Evolutionary conservation across 2,888 invertebrate species (phyloP), one percentile per base, ranked within the genome.

Genomic region (Cylloceria caligata): DNA sequence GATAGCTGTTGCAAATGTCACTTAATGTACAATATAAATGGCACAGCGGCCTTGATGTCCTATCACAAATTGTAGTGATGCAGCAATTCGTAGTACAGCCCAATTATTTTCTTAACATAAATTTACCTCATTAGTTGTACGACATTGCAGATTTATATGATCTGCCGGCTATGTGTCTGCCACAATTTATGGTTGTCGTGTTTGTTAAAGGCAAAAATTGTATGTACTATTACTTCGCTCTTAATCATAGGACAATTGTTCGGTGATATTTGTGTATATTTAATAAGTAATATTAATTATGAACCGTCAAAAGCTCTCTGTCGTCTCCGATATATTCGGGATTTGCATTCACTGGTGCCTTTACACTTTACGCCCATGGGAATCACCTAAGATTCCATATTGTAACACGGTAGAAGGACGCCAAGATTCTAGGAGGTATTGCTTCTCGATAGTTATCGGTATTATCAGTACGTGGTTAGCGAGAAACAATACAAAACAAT

Each of bases 171-270:
- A 34, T 16, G 11, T 9, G 60, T 30, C 65, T 34, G 42, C 39
- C 27, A n/a, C 24, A 13, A 45, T 64, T 34, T 3, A 3, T 60
- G 34, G 16, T 24, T 7, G 64, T 21, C 5, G 39, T 21, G 5
- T 24, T 80, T 42, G 19, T 64, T 64, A 24, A 64, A 64, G 78
- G 71, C 78, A 16, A 73, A 68, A 73, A 69, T 57, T 34, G 47
- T 24, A 73, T 74, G 47, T 69, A 19, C 36, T 34, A 34, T 42
- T 55, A 75, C 42, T 71, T 34, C 57, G 24, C 30, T 75, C 27
- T 52, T 36, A 75, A 60, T 19, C 11, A 34, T 60, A 64, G 13
- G 19, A 47, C 30, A 47, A 69, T 78, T 74, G 55, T 64, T 78
- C 21, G 21, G 68, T 73, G 55, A 55, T 73, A 42, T 68, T 62